A percentile compares a stretch with the other conserved stretches of the same genome.
These are phyloP conservation scores for Eciton burchellii DNA, from an alignment of 1,140 invertebrate genomes.

Conservation along the genomic window DNA sequence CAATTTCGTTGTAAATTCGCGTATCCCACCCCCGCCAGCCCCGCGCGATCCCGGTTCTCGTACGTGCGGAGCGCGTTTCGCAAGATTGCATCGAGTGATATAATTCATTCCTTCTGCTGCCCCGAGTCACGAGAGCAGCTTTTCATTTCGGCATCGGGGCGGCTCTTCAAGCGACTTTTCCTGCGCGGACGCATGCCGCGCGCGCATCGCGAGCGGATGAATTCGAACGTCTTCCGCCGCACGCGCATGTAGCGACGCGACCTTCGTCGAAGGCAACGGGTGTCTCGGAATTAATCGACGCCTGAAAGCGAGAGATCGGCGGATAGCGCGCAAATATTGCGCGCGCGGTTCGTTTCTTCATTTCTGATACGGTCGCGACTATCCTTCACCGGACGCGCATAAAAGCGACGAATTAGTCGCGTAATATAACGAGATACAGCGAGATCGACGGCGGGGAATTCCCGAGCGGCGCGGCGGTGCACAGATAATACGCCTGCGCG, in stretches of 20 bases:
- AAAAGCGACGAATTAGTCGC: slow-evolving; percentile 57
- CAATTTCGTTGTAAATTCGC: slow-evolving; percentile 22
- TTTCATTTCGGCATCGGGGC: slow-evolving; percentile 3
- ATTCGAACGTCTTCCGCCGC: background rate
- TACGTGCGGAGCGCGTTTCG: background rate
- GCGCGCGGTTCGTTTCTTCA: slow-evolving; percentile 41
- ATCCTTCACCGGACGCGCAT: slow-evolving; percentile 50
- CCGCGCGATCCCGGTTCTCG: background rate
- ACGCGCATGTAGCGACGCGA: background rate
- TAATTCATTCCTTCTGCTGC: background rate
- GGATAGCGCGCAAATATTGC: slow-evolving; percentile 15
- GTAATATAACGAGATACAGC: slow-evolving; percentile 58
- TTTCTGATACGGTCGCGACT: slow-evolving; percentile 48
- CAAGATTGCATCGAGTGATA: slow-evolving; percentile 20
- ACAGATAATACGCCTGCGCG: slow-evolving; percentile 57
- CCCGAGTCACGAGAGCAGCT: background rate
- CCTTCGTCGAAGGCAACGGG: background rate
- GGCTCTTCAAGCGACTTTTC: background rate
- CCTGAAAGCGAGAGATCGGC: slow-evolving; percentile 8
- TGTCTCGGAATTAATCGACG: slow-evolving; percentile 37
- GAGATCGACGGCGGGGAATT: slow-evolving; percentile 49
- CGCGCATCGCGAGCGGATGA: slow-evolving; percentile 4
- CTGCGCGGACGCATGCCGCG: background rate
- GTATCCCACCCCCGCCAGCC: background rate
- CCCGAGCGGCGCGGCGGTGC: slow-evolving; percentile 48